A percentile compares a stretch with the other conserved stretches of the same genome.
phyloP scores from a whole-genome alignment of 1,140 invertebrate genomes.

The Brachionus rotundiformis region DNA sequence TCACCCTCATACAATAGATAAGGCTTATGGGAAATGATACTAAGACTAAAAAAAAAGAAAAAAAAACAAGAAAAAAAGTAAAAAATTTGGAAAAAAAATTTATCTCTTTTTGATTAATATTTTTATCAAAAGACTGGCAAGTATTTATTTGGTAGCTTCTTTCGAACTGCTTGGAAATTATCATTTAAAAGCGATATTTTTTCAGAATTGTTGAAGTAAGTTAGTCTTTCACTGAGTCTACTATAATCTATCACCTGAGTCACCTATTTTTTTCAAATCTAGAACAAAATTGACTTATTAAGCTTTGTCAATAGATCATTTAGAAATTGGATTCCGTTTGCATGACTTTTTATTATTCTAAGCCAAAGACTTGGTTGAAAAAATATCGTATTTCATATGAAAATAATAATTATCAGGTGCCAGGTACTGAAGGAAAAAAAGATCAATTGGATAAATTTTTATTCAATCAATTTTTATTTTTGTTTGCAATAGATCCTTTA shows the following conservation, averaged over 20 bases:
- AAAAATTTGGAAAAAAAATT: not conserved
- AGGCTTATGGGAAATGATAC: conserved; percentile 1
- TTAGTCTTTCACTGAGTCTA: not conserved
- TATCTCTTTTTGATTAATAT: not conserved
- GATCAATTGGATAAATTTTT: not conserved
- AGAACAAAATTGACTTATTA: not conserved
- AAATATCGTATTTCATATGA: not conserved
- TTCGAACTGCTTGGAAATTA: not conserved
- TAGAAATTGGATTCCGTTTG: not conserved
- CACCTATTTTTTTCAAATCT: not conserved
- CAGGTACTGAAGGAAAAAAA: not conserved
- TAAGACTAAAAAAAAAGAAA: not conserved
- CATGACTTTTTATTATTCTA: not conserved
- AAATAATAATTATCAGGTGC: not conserved
- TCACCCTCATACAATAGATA: conserved; percentile 13
- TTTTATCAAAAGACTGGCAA: not conserved
- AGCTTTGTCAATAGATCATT: not conserved
- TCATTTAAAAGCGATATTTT: not conserved
- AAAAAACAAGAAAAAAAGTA: conserved; percentile 1
- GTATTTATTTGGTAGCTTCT: not conserved
- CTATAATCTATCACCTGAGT: not conserved
- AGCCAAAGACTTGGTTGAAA: not conserved
- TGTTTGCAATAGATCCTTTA: too few species aligned
- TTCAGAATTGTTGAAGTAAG: not conserved
- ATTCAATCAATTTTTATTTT: too few species aligned